phyloP scores from a whole-genome alignment of 2,888 invertebrate genomes.

The Leptopilina drosophilae region DNA sequence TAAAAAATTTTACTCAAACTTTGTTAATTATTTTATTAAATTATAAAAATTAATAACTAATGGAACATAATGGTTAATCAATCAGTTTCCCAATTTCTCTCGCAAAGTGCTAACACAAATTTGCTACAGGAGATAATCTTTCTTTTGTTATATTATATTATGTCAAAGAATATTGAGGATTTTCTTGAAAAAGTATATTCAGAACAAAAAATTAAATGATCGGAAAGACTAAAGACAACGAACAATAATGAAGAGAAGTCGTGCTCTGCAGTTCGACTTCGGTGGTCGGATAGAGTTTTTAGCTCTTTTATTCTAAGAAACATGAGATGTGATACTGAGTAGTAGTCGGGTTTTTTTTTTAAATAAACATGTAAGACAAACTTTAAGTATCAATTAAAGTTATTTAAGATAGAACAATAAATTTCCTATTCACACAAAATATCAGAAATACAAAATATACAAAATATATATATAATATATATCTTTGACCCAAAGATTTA shows the following conservation, averaged over 20 bases:
- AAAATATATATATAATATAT: too few relatives aligned
- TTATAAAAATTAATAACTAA: background rate
- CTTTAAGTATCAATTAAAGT: too few relatives aligned
- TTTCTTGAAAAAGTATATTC: conserved; percentile 2
- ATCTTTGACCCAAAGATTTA: too few relatives aligned
- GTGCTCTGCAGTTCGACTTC: conserved; percentile 11
- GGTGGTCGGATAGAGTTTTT: conserved; percentile 25
- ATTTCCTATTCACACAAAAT: too few relatives aligned
- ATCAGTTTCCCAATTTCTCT: too few relatives aligned
- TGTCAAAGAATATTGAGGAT: background rate
- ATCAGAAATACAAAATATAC: too few relatives aligned
- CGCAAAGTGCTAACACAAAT: too few relatives aligned
- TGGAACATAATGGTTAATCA: background rate
- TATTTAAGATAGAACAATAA: too few relatives aligned
- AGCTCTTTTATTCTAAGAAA: background rate
- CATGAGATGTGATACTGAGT: conserved; percentile 18
- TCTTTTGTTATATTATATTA: background rate
- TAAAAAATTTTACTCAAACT: background rate
- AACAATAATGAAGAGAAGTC: conserved; percentile 28
- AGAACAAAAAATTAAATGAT: conserved; percentile 9
- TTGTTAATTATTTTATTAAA: background rate
- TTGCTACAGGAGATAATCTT: too few relatives aligned
- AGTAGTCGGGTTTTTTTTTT: background rate
- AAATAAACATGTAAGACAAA: too few relatives aligned
- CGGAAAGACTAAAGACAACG: conserved; percentile 19